Conservation (phyloP, 2,888 invertebrate species). For the Amblyjoppa proteus region DNA sequence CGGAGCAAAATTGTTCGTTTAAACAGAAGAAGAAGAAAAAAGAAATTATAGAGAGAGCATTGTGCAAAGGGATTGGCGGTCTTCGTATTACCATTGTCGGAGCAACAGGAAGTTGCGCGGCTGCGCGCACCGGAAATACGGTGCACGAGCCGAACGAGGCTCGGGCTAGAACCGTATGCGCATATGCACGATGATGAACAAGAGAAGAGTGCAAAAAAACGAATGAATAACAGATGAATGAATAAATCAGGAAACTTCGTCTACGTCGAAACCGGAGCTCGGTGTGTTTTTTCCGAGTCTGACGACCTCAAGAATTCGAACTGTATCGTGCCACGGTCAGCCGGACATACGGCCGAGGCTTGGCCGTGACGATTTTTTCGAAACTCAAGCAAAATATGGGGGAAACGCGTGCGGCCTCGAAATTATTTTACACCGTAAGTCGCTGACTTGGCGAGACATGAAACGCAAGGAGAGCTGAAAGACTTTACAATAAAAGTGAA, state of each 20-base stretch:
- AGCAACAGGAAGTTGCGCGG: constrained; percentile 55
- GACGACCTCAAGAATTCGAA: constrained; percentile 34
- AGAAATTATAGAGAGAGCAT: constrained; percentile 15
- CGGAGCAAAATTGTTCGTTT: neutral
- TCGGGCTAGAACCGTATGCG: constrained; percentile 24
- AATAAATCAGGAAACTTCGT: neutral
- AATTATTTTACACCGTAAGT: neutral
- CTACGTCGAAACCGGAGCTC: constrained; percentile 33
- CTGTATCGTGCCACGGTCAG: neutral
- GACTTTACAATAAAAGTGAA: constrained; percentile 25
- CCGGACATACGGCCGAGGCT: neutral
- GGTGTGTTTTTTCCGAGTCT: neutral
- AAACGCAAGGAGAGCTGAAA: neutral
- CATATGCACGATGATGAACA: constrained; percentile 10
- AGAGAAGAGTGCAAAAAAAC: neutral
- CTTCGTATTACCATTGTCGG: constrained; percentile 62
- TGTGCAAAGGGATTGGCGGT: constrained; percentile 42
- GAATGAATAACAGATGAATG: constrained; percentile 9
- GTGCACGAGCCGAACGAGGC: constrained; percentile 47
- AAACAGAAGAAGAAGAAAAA: too few relatives aligned
- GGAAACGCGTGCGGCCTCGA: neutral
- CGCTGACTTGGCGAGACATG: neutral
- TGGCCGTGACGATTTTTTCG: neutral
- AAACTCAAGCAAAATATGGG: neutral
- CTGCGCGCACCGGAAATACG: constrained; percentile 59